A percentile compares a stretch with the other conserved stretches of the same genome.
These are phyloP conservation scores for Pristionchus mayeri DNA, from an alignment of 2,888 invertebrate species.

Conservation along the genomic window DNA sequence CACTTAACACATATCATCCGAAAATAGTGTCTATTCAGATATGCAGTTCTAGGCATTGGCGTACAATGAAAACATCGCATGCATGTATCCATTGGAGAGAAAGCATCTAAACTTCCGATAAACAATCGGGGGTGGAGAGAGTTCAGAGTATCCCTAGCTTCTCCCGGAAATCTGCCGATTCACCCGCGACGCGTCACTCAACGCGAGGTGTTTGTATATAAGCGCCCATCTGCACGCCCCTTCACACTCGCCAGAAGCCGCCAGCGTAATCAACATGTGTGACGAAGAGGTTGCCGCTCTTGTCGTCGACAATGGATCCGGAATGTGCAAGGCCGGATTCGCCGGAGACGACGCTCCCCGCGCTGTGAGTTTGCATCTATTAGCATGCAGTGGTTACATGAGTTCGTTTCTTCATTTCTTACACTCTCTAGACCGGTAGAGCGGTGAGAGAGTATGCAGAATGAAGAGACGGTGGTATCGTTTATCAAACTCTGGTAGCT, in stretches of 20 bases:
- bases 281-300: slow-evolving; percentile 70
- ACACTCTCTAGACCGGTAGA: too few relatives aligned
- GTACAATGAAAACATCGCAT: too few relatives aligned
- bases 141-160: slow-evolving; percentile 26
- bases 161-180: slow-evolving; percentile 30
- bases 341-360: slow-evolving; percentile 85
- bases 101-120: slow-evolving; percentile 8
- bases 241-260: slow-evolving; percentile 29
- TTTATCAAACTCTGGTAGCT: too few relatives aligned
- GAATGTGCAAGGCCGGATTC: slow-evolving; percentile 84
- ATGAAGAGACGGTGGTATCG: too few relatives aligned
- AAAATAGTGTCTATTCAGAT: too few relatives aligned
- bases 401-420: too few relatives aligned
- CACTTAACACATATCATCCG: too few relatives aligned
- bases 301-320: slow-evolving; percentile 73
- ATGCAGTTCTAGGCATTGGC: too few relatives aligned
- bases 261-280: slow-evolving; percentile 55
- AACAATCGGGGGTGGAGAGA: neutral
- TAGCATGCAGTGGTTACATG: neutral
- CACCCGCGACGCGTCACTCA: slow-evolving; percentile 31
- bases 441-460: too few relatives aligned
- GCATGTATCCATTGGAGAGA: too few relatives aligned
- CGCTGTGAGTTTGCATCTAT: slow-evolving; percentile 79
- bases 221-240: slow-evolving; percentile 27
- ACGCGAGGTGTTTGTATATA: slow-evolving; percentile 25